phyloP scores from a whole-genome alignment of 2,797 vertebrate genomes.

The Brachymystax lenok region DNA sequence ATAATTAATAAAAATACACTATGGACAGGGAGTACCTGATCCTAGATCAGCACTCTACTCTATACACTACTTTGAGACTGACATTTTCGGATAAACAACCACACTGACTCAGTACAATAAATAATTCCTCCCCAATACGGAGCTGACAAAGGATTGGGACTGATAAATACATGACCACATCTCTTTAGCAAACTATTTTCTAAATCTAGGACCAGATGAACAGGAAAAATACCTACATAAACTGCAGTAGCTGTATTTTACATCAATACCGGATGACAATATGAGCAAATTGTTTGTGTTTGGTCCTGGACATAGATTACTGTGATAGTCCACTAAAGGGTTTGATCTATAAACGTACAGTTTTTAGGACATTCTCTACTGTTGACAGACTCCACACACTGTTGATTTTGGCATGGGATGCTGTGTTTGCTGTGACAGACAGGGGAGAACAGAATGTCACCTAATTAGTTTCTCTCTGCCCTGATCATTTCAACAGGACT shows the following conservation, averaged over 20 bases:
- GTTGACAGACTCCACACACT: slow-evolving; percentile 39
- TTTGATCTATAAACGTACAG: neutral
- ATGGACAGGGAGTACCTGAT: no score
- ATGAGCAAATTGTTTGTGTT: neutral
- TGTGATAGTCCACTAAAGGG: neutral
- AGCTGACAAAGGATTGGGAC: no score
- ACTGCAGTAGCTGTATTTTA: no score
- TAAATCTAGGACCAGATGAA: neutral
- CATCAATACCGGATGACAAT: neutral
- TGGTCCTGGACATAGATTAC: neutral
- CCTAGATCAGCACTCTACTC: no score
- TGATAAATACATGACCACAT: no score
- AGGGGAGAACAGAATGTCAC: neutral
- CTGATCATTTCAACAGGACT: neutral
- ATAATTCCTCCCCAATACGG: no score
- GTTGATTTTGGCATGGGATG: slow-evolving; percentile 41
- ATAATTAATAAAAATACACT: no score
- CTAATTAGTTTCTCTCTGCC: neutral
- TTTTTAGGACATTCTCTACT: neutral
- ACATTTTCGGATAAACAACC: no score
- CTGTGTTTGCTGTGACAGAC: neutral
- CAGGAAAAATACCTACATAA: no score
- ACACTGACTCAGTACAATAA: no score
- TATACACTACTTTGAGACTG: no score
- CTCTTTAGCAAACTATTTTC: neutral